Evolutionary conservation across 2,797 vertebrate species (phyloP), one percentile per base, ranked within the genome.

Genomic region (Acipenser oxyrinchus): DNA sequence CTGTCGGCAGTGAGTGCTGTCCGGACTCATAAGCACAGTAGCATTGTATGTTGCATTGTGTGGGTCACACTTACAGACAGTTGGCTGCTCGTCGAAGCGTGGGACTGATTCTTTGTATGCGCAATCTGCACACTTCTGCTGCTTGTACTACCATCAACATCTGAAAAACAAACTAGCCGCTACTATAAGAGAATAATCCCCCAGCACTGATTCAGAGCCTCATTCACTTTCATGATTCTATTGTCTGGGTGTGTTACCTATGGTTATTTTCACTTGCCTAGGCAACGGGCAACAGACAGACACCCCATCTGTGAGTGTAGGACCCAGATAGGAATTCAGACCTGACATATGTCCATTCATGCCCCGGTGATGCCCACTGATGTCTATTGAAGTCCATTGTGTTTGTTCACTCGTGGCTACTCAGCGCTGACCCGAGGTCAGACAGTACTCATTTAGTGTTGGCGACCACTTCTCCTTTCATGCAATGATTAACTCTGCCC

Each of bases 321-420:
- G 78, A 23, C 37, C 72, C 69, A 23, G 15, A 72, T 74, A 68
- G 77, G 60, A 66, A 84, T 86, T 88, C 88, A 91, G 82, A 83
- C 78, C 81, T 83, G 86, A 86, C 88, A 91, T 91, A 88, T 89
- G 88, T 87, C 85, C 77, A 76, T 81, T 81, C 73, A 78, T 68
- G 69, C 76, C 81, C 84, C 73, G 69, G 68, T 76, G 79, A 80
- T 82, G 72, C 79, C 74, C 15, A 63, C 63, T 76, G 82, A 84
- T 86, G 82, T 87, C 7, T 61, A 71, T 51, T 12, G 13, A 58
- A 70, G 64, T 60, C 68, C 68, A 60, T 74, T 71, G 65, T 70
- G 49, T 58, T 6, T 6, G 62, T 61, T 63, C 62, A 69, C 63
- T 66, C 68, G 66, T 63, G 64, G 65, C 74, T 67, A 81, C 81